Base-by-base conservation (phyloP, 2,888 invertebrate species). In the Caenorhabditis becei region DNA sequence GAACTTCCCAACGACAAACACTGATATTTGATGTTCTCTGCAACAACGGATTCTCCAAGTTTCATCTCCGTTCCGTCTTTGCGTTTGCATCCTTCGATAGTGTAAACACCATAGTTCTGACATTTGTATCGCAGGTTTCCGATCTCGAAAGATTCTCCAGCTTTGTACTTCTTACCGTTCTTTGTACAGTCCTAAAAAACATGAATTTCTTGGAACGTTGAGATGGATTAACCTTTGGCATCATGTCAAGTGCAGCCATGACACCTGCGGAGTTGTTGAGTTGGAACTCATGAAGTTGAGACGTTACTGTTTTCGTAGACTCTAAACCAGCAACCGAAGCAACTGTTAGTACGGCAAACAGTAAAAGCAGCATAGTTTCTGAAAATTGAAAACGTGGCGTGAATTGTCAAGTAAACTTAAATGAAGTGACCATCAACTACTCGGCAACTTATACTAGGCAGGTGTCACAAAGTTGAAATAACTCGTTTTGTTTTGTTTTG, bases 81-180 rank as follows among this genome's bases (percentile, higher is more conserved):
- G 11, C 75, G 79, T 20, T 56, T 70, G 63, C 86, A 86, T 18
- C 86, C 86, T 74, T 86, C 86, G 18, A 86, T 83, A 2, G 84
- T 74, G 49, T 86, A 84, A 16, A 86, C 86, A 35, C 86, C 86
- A 26, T 84, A 84, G 28, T 84, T 72, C 26, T 84, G 84, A 18
- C 86, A 86, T 37, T 83, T 77, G 58, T 86, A 86, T 41, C 86
- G 41, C 16, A 86, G 70, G 44, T 82, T 69, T 58, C 82, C 82
- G 18, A 77, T 26, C 26, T 70, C 77, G 35, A 77, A 67, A 0
- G 16, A 16, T 18, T 77, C 70, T 2, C 56, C 63, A 5, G 63
- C 35, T 32, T 69, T n/a, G 58, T 65, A 70, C 11, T 51, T 67
- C 20, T 77, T 67, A 14, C 67, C 75, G 49, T 62, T 77, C 54